Evolutionary conservation across 2,888 invertebrate genomes (phyloP), one percentile per base, ranked within the genome.

Genomic region (Tenthredo notha): DNA sequence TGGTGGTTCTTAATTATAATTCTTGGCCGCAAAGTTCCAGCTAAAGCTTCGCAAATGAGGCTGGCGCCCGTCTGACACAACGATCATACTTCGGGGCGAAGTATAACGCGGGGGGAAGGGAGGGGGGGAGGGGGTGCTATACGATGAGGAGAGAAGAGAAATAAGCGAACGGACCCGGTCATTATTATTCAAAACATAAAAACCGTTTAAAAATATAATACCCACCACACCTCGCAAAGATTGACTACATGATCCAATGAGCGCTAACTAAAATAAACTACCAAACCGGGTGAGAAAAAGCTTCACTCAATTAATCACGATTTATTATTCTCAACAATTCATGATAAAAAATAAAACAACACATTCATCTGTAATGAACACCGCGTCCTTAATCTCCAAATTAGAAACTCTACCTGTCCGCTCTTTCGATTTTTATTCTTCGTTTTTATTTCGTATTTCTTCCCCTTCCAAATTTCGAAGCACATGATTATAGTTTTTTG

Each of bases 201-300:
- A 93, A 93, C 92, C 93, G 92, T 93, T 93, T 92, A 93, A 93
- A 93, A 93, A 92, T 92, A 91, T 93, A 93, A 93, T 93, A 92
- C 93, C 92, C 86, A 89, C 86, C 87, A 87, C 87, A 88, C 84
- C 82, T 65, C 84, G 70, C 43, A 84, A 85, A 85, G 86, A 77
- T 86, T 85, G 87, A 87, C 84, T 84, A 88, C 90, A 91, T 92
- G 93, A 93, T 92, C 92, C 93, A 90, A 92, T 91, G 90, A 91
- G 90, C 92, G 92, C 92, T 92, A 93, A 93, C 93, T 93, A 93
- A 93, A 93, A 93, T 93, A 93, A 93, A 93, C 93, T 92, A 92
- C 92, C 91, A 18, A 18, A 6, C n/a, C 65, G 89, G 88, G 29
- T 61, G 40, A 40, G 37, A 80, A 80, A 58, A 58, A 92, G 93